Evolutionary conservation across 1,140 invertebrate species (phyloP), one percentile per base, ranked within the genome.

Genomic region (Halictus rubicundus): DNA sequence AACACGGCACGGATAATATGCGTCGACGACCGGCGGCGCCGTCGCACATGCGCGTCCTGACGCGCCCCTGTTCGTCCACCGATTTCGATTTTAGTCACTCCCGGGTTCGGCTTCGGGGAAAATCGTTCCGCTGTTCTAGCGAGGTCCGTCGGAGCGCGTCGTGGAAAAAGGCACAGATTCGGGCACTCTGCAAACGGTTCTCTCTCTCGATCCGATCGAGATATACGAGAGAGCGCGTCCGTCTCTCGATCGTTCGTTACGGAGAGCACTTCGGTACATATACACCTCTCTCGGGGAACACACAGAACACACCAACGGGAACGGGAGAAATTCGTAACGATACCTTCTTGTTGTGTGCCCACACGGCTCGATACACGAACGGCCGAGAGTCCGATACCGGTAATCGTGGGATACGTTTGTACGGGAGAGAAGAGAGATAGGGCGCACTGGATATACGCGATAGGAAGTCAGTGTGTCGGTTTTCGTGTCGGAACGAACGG

Each of bases 71-170:
- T 89, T 89, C 88, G 89, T 88, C 88, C 90, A 92, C 92, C 92
- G 92, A 93, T 93, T 92, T 92, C 92, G 92, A 93, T 92, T 92
- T 92, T 92, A 92, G 91, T 92, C 90, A 90, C 90, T 91, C 90
- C 90, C 91, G 92, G 91, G 90, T 92, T 90, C 90, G 91, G 88
- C 88, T 90, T 88, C 90, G 88, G 89, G 86, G 90, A 90, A 90
- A 91, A 92, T 92, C 92, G 92, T 90, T 88, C 80, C 85, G 81
- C 57, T 73, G n/a, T 81, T 72, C 69, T 71, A 63, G 66, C 80
- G 61, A 61, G 70, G 77, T 49, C 68, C 42, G 81, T 49, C n/a
- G n/a, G 42, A 54, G 65, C 71, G 65, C 65, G 71, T 79, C 68
- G 72, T 64, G 69, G 60, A 42, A 63, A 60, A 80, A 57, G 54